Evolutionary conservation across 2,113 vertebrate genomes (phyloP).

Genomic region (Epinephelus moara): DNA sequence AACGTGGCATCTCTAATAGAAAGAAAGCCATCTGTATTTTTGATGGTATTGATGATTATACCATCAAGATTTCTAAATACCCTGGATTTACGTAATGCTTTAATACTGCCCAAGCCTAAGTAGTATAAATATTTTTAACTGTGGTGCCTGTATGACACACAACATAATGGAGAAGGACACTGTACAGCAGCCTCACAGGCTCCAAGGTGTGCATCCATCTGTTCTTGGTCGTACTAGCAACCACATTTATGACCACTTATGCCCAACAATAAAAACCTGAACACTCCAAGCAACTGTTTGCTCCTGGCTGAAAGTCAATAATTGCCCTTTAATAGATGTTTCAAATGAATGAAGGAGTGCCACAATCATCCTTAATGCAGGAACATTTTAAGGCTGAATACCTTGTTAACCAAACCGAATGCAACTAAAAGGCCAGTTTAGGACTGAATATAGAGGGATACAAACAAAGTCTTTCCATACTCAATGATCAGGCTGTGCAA

Average conservation of each 20-base stretch:
- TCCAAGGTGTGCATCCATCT: constrained; percentile 48
- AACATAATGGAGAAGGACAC: constrained; percentile 36
- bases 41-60: no score
- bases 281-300: constrained; percentile 60
- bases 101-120: neutral
- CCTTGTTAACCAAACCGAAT: constrained; percentile 11
- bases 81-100: no score
- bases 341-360: constrained; percentile 23
- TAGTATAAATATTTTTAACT: neutral
- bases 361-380: constrained; percentile 36
- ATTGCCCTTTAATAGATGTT: constrained; percentile 47
- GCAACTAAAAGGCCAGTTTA: neutral
- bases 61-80: no score
- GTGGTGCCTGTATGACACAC: neutral
- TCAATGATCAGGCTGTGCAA: neutral
- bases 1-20: no score
- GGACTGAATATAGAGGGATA: neutral
- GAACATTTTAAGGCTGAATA: constrained; percentile 17
- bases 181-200: constrained; percentile 1
- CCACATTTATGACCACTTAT: constrained; percentile 72
- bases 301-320: constrained; percentile 67
- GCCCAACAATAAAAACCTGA: constrained; percentile 65
- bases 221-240: constrained; percentile 52
- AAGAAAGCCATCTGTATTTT: no score
- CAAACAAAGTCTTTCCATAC: constrained; percentile 20